Evolutionary conservation across 2,113 vertebrate genomes (phyloP), one percentile per base, ranked within the genome.

Genomic region (Myiopsitta monachus): DNA sequence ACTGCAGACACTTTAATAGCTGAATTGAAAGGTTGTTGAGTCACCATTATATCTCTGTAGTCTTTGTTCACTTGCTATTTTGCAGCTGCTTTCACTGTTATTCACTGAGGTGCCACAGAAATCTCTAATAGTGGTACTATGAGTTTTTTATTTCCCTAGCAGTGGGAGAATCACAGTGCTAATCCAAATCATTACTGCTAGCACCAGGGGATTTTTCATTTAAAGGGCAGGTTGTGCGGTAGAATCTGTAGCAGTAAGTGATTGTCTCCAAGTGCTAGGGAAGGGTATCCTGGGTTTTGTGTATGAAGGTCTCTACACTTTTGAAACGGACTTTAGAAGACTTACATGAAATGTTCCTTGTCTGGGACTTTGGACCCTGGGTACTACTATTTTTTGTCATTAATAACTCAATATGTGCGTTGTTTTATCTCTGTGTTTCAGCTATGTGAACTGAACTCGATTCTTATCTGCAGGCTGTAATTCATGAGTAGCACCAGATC

Each of bases 31-130:
- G 83, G 78, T 82, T 92, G 77, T 93, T 69, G 91, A 91, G 93
- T 95, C 88, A 80, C 86, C 66, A 44, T 74, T 88, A 39, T 72
- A 78, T 47, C 72, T 90, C 88, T 64, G 49, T 66, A 94, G 81
- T 72, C 82, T 94, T 94, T 94, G 72, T 90, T 95, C 87, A 1
- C 46, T 96, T 84, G 83, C 79, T 96, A 36, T 95, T 96, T 95
- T 94, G 85, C 75, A 95, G 72, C 87, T 96, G 81, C 93, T 93
- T 94, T 96, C 83, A 38, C 73, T 5, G 4, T 79, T 88, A 77
- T 92, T 96, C 92, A 70, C 82, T 67, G 79, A 67, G 79, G 76
- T 90, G 72, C 72, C 61, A 67, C 90, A 74, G 81, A 83, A 85
- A 77, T 87, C 78, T 57, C 46, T 62, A 81, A 61, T 39, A 64